Percentiles rank a stretch among this genome's conserved stretches.
phyloP scores from a whole-genome alignment of 2,113 vertebrate species.

The Athene noctua region DNA sequence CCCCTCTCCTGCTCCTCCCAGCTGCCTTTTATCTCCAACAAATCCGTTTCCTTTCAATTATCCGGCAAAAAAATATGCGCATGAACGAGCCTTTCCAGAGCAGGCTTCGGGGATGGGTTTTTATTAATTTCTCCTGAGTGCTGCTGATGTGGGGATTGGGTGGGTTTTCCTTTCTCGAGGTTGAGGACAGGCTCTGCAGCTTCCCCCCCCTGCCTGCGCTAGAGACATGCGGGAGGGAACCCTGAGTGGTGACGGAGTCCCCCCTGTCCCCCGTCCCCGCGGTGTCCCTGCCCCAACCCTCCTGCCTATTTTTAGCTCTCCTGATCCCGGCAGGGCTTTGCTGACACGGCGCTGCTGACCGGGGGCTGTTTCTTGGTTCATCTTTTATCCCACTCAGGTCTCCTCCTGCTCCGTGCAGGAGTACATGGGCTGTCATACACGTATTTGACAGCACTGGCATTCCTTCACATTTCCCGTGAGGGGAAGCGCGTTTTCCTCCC shows the following conservation, averaged over 20 bases:
- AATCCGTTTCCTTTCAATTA: neutral
- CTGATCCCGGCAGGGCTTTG: neutral
- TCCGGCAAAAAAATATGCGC: neutral
- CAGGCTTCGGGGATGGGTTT: neutral
- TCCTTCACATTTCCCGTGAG: fast-evolving
- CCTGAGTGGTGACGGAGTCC: fast-evolving
- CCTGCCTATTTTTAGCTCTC: neutral
- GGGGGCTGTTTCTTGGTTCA: neutral
- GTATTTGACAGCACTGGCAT: neutral
- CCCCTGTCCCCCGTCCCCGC: fast-evolving
- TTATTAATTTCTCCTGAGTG: neutral
- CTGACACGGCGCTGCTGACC: neutral
- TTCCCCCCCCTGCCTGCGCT: neutral
- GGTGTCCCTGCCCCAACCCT: neutral
- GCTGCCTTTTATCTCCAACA: neutral
- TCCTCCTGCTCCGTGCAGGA: neutral
- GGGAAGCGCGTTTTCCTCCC: fast-evolving
- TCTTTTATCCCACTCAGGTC: neutral
- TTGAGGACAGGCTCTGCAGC: neutral
- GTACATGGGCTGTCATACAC: neutral
- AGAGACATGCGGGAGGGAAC: fast-evolving
- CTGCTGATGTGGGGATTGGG: too few species aligned
- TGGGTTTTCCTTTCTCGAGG: neutral
- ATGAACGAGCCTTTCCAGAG: fast-evolving
- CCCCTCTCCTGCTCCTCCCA: neutral